Percentiles rank a stretch among this genome's conserved stretches.
Conservation (phyloP, 2,888 invertebrate species). For the Orthosia gothica region DNA sequence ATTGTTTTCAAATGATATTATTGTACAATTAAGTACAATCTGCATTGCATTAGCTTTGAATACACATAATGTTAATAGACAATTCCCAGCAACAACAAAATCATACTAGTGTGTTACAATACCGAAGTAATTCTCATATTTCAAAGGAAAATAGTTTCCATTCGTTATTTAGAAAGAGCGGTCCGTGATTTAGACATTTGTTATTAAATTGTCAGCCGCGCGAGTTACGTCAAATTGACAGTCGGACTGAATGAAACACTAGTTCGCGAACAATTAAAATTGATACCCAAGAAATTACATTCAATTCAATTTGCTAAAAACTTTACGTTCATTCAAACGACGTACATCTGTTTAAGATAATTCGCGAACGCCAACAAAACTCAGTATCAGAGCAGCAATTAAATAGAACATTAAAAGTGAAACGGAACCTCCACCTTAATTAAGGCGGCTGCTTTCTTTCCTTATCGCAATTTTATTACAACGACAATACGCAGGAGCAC, state of each 20-base stretch:
- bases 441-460: conserved; percentile 85
- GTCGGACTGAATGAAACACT: conserved; percentile 67
- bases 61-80: conserved; percentile 51
- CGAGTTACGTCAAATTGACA: conserved; percentile 62
- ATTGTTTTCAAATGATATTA: conserved; percentile 52
- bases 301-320: conserved; percentile 58
- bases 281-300: conserved; percentile 56
- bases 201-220: conserved; percentile 66
- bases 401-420: conserved; percentile 80
- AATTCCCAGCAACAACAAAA: conserved; percentile 62
- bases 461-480: conserved; percentile 88
- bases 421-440: conserved; percentile 84
- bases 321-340: conserved; percentile 59
- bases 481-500: conserved; percentile 86
- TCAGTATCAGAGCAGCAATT: conserved; percentile 79
- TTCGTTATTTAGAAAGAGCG: conserved; percentile 65
- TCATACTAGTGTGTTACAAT: conserved; percentile 56
- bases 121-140: conserved; percentile 63
- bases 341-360: conserved; percentile 71
- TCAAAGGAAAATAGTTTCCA: conserved; percentile 65
- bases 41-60: conserved; percentile 48
- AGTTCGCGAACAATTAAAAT: conserved; percentile 56
- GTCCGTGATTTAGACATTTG: conserved; percentile 63
- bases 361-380: conserved; percentile 70
- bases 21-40: conserved; percentile 50